Evolutionary conservation across 1,140 invertebrate species (phyloP), one percentile per base, ranked within the genome.

Genomic region (Drosophila watanabei): DNA sequence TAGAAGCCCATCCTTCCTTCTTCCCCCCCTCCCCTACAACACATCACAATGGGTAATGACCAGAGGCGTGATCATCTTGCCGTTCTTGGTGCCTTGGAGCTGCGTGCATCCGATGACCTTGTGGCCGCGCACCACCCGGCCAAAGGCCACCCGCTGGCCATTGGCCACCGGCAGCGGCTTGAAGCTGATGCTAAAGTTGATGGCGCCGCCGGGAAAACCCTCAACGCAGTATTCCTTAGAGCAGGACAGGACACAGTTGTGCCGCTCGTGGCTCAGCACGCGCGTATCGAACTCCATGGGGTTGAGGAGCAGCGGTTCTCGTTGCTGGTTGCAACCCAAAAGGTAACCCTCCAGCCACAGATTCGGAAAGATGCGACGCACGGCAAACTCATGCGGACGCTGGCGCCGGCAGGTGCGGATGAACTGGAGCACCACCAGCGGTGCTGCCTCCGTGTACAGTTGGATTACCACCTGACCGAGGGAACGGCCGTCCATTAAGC

Each of bases 101-200:
- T 88, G 63, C 68, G 82, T 69, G n/a, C 39, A 30, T 10, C 69
- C 46, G 24, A 88, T 63, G 24, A 85, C 56, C 39, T 75, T 69
- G 14, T 58, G 39, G 45, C 82, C 84, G 24, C 79, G 59, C 24
- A 66, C 24, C 24, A 87, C 72, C 20, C 64, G 58, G 1, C 84
- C 84, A n/a, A 88, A 88, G n/a, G 62, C 84, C 33, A 85, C 75
- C 10, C 84, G 58, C 43, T 76, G 80, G 3, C 84, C 84, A 52
- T 68, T 88, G 28, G 75, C 57, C 16, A 72, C 75, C 16, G 60
- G 32, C 8, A 88, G 46, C 2, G 79, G 84, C 39, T 80, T 84
- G 41, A 82, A 85, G 46, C 82, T 85, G 16, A 88, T 77, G n/a
- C 64, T 72, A 14, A 88, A 88, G 24, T 73, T 84, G 6, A 87